A percentile compares a stretch with the other conserved stretches of the same genome.
Evolutionary conservation across 2,797 vertebrate species (phyloP).

Genomic region (Peromyscus nudipes): DNA sequence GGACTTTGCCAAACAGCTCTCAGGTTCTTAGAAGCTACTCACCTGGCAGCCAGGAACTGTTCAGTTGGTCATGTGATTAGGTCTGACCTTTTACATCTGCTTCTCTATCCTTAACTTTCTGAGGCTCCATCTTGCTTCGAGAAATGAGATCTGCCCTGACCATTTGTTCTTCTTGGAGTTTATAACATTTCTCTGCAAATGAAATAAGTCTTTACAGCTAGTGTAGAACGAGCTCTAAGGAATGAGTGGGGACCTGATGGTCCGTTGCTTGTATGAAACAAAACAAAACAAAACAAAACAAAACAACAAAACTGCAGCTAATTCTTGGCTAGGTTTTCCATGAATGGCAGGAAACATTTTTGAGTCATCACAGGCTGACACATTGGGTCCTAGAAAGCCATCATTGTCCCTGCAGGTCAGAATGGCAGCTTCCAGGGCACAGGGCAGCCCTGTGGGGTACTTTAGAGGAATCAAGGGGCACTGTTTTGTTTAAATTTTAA

Average conservation of each 20-base stretch:
- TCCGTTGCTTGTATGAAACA: not conserved
- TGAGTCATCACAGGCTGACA: not conserved
- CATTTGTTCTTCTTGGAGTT: not conserved
- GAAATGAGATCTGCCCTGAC: not conserved
- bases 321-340: not conserved
- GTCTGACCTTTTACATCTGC: too few relatives aligned
- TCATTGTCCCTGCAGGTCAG: not conserved
- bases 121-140: not conserved
- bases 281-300: not conserved
- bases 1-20: not conserved
- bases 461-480: not conserved
- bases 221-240: not conserved
- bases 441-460: too few relatives aligned
- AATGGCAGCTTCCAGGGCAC: not conserved
- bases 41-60: not conserved
- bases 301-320: not conserved
- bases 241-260: not conserved
- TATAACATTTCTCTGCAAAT: not conserved
- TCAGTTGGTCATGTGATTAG: not conserved
- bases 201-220: not conserved
- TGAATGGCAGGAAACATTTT: not conserved
- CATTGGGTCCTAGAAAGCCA: not conserved
- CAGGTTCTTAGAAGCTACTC: not conserved
- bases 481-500: not conserved
- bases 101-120: not conserved